Conservation (phyloP, 2,888 invertebrate genomes). For the Nowickia ferox region DNA sequence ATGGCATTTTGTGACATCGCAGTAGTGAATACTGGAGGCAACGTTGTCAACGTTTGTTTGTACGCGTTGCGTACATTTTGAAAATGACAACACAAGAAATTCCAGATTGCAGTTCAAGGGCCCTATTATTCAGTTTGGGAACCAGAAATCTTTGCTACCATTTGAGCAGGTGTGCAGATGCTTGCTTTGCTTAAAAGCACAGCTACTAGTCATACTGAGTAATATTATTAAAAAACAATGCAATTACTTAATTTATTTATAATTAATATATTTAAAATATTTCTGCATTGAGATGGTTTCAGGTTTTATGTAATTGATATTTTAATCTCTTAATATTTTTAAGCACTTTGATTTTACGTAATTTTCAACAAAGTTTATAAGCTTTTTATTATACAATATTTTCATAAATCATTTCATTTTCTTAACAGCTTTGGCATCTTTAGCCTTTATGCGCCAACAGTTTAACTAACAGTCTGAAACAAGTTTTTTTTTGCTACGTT, state of each 20-base stretch:
- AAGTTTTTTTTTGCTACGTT: background rate
- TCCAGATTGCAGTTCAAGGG: no score
- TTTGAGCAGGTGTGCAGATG: no score
- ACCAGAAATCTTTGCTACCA: no score
- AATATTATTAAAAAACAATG: background rate
- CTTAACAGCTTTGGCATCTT: background rate
- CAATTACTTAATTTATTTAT: no score
- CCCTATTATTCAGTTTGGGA: no score
- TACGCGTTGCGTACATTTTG: no score
- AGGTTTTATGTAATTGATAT: background rate
- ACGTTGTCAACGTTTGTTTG: no score
- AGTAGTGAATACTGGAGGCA: no score
- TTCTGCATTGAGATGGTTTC: background rate
- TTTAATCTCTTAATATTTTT: background rate
- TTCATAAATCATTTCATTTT: background rate
- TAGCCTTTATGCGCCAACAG: background rate
- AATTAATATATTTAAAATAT: background rate
- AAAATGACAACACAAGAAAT: no score
- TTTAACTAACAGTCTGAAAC: background rate
- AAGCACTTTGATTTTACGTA: background rate
- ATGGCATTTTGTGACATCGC: no score
- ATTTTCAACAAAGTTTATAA: background rate
- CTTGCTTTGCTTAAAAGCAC: background rate
- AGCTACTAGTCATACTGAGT: background rate
- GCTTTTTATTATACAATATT: background rate